These are phyloP conservation scores for Orycteropus afer DNA, from an alignment of 2,113 vertebrate genomes.

Conservation along the genomic window DNA sequence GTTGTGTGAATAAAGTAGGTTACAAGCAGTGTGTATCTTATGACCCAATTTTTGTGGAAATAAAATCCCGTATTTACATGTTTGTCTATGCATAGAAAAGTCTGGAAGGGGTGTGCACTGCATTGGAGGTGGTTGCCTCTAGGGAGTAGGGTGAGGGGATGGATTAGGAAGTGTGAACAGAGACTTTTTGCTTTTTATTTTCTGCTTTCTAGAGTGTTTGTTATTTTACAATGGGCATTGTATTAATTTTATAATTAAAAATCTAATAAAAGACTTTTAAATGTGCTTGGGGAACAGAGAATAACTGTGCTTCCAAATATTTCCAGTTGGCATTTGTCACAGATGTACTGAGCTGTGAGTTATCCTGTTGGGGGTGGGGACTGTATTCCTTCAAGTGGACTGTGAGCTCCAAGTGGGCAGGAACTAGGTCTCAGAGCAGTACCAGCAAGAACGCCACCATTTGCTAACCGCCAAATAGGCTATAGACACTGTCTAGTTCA, in stretches of 20 bases:
- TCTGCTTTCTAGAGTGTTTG: background rate
- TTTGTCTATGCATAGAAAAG: slow-evolving; percentile 32
- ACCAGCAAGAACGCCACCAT: background rate
- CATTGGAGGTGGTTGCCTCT: background rate
- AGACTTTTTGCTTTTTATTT: slow-evolving; percentile 15
- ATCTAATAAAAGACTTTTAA: slow-evolving; percentile 48
- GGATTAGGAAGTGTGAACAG: background rate
- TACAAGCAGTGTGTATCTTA: background rate
- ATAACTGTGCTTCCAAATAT: background rate
- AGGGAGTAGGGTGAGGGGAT: background rate
- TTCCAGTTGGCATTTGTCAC: background rate
- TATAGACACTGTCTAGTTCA: background rate
- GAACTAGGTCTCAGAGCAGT: accelerated
- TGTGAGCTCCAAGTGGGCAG: background rate
- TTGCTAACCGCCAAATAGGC: background rate
- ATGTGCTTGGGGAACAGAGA: slow-evolving; percentile 33
- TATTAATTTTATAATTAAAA: slow-evolving; percentile 67
- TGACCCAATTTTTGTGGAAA: slow-evolving; percentile 41
- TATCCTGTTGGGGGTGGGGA: too few relatives aligned
- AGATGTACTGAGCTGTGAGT: background rate
- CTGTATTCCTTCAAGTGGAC: background rate
- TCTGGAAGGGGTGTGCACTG: background rate
- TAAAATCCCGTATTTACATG: slow-evolving; percentile 47
- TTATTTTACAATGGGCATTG: background rate
- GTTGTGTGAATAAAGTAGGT: slow-evolving; percentile 41